Evolutionary conservation across 2,113 vertebrate genomes (phyloP).

Genomic region (Sakesphorus luctuosus): DNA sequence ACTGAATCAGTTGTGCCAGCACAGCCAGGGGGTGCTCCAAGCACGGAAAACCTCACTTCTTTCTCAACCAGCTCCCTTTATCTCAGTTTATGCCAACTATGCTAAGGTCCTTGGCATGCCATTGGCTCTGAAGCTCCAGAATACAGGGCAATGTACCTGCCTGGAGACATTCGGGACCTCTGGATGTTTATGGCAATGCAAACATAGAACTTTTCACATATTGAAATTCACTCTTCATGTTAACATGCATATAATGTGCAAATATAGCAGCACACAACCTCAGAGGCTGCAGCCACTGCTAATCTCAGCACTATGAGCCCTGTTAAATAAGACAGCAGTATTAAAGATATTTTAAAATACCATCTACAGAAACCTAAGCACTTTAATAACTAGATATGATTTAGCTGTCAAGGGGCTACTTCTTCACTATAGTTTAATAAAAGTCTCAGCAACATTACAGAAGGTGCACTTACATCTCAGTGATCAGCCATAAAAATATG

Average conservation of each 20-base stretch:
- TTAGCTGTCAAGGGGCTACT: neutral
- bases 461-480: neutral
- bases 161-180: neutral
- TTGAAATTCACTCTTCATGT: neutral
- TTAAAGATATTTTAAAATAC: neutral
- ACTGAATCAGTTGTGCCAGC: neutral
- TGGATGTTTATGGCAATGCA: neutral
- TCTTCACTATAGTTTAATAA: neutral
- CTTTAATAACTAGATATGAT: neutral
- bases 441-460: neutral
- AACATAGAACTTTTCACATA: neutral
- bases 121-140: neutral
- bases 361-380: neutral
- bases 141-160: neutral
- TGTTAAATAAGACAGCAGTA: neutral
- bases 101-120: neutral
- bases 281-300: neutral
- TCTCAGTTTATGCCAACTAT: neutral
- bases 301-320: neutral
- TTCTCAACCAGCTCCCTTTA: neutral
- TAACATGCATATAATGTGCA: neutral
- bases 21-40: neutral
- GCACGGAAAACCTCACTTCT: neutral
- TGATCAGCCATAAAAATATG: neutral
- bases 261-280: neutral